Evolutionary conservation across 2,888 invertebrate genomes (phyloP).

Genomic region (Maniola hyperantus): DNA sequence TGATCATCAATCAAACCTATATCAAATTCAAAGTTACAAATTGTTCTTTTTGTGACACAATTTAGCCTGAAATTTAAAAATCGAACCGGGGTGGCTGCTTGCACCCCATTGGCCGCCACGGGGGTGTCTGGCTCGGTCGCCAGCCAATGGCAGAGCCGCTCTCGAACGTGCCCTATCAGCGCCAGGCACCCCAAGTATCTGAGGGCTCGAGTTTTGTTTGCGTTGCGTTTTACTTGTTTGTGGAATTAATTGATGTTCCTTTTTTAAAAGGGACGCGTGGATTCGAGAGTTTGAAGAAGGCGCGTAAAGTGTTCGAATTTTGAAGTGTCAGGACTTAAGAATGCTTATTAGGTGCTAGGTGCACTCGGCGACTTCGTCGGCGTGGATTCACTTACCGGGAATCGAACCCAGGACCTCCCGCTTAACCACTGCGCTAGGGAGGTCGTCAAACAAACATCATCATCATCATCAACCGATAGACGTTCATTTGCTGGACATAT

Average conservation of each 20-base stretch:
- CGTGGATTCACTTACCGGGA: too few relatives aligned
- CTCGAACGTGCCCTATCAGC: conserved; percentile 72
- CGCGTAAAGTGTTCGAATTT: conserved; percentile 6
- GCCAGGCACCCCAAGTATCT: conserved; percentile 53
- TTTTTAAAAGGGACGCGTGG: conserved; percentile 46
- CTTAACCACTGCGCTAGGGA: too few relatives aligned
- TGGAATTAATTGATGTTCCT: conserved; percentile 51
- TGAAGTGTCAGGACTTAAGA: background rate
- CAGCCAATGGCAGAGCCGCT: conserved; percentile 56
- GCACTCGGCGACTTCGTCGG: too few relatives aligned
- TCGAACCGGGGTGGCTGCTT: conserved; percentile 47
- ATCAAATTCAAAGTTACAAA: background rate
- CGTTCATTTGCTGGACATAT: too few relatives aligned
- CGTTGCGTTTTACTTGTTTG: conserved; percentile 78
- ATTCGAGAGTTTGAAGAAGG: background rate
- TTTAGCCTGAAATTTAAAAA: conserved; percentile 45
- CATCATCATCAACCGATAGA: too few relatives aligned
- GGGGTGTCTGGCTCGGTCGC: conserved; percentile 52
- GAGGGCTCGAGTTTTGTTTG: conserved; percentile 66
- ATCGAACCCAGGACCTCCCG: too few relatives aligned
- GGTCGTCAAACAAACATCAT: too few relatives aligned
- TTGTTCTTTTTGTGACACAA: conserved; percentile 10
- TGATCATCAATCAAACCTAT: background rate
- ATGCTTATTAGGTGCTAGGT: background rate
- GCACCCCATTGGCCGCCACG: conserved; percentile 50